Conservation (phyloP, 2,113 vertebrate species). For the Notarius quadriscutis region DNA sequence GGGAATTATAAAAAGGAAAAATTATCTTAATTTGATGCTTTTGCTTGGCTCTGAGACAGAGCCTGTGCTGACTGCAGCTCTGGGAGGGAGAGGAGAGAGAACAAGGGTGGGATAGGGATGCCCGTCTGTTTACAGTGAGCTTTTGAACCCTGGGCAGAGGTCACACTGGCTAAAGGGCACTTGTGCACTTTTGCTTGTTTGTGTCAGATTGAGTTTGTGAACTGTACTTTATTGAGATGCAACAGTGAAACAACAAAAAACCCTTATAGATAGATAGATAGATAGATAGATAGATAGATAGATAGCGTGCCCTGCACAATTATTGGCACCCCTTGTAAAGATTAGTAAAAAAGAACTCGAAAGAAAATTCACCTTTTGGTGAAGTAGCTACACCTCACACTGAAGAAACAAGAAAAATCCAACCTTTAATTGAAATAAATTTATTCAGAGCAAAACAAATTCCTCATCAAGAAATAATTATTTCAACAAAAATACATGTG, state of each 20-base stretch:
- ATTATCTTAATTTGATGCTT: slow-evolving; percentile 6
- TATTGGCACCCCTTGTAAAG: no score
- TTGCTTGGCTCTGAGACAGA: slow-evolving; percentile 24
- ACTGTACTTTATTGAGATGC: not conserved
- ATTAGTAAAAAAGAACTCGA: no score
- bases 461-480: no score
- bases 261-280: not conserved
- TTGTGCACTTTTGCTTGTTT: slow-evolving; percentile 11
- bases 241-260: not conserved
- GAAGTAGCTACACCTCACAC: no score
- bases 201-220: not conserved
- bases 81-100: not conserved
- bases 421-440: no score
- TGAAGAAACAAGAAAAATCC: no score
- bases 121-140: not conserved
- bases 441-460: no score
- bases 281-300: not conserved
- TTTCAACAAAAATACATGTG: no score
- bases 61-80: slow-evolving; percentile 14
- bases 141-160: not conserved
- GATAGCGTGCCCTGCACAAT: no score
- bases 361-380: no score
- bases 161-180: slow-evolving; percentile 12
- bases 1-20: not conserved
- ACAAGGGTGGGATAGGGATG: not conserved